A percentile compares a stretch with the other conserved stretches of the same genome.
phyloP scores from a whole-genome alignment of 2,113 vertebrate genomes.

The Donacobius atricapilla region DNA sequence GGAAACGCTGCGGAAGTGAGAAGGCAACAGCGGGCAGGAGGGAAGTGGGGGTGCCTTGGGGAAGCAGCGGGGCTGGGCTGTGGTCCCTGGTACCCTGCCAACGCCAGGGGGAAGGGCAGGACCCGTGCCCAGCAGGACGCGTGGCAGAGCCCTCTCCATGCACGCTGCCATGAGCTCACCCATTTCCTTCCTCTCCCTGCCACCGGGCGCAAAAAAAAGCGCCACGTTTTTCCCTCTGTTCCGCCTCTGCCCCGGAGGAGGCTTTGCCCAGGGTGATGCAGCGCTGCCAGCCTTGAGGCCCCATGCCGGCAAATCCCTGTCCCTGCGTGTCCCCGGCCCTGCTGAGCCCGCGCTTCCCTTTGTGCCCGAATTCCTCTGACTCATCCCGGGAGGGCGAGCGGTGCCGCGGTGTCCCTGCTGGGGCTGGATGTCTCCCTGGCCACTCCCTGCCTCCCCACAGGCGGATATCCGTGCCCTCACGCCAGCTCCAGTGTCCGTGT shows the following conservation, averaged over 20 bases:
- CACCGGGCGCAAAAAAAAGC: rapidly evolving
- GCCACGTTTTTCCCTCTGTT: rapidly evolving
- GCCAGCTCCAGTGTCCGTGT: background rate
- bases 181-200: background rate
- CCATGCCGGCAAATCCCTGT: background rate
- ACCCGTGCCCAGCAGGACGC: background rate
- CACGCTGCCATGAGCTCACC: rapidly evolving
- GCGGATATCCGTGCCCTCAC: rapidly evolving
- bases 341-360: constrained; percentile 50
- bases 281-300: background rate
- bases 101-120: background rate
- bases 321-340: background rate
- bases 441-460: rapidly evolving
- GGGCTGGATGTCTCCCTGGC: background rate
- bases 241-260: background rate
- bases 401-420: background rate
- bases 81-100: background rate
- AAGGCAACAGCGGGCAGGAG: background rate
- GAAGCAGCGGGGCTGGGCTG: background rate
- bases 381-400: background rate
- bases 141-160: background rate
- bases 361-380: constrained; percentile 19
- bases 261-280: rapidly evolving
- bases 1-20: background rate
- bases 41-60: background rate